phyloP scores from a whole-genome alignment of 2,797 vertebrate genomes.

The Emydoidea blandingii region DNA sequence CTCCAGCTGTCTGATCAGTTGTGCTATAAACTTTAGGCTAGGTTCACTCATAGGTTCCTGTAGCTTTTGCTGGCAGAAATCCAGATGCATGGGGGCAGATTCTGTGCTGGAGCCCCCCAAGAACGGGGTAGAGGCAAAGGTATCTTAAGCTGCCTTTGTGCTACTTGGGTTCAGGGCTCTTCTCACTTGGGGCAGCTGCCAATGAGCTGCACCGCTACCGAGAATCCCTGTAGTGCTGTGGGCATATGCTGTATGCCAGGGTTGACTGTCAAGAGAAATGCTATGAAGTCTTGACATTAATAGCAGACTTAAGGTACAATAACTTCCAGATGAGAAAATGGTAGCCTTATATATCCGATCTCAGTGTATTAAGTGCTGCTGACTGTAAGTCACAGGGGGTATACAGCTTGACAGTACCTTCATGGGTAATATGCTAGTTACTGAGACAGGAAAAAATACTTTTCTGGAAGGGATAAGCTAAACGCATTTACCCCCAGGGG shows the following conservation, averaged over 20 bases:
- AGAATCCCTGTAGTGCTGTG: not conserved
- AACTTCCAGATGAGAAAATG: too few species aligned
- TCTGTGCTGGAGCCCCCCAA: not conserved
- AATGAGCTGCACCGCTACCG: not conserved
- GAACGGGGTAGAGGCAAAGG: not conserved
- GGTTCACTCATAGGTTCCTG: not conserved
- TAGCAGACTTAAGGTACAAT: not conserved
- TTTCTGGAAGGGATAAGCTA: not conserved
- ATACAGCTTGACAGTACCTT: not conserved
- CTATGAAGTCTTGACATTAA: not conserved
- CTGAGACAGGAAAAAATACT: not conserved
- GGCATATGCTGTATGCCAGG: not conserved
- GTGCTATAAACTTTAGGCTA: not conserved
- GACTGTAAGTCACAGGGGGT: not conserved
- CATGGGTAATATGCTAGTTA: not conserved
- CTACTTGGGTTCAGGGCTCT: not conserved
- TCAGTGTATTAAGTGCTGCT: not conserved
- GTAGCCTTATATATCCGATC: too few species aligned
- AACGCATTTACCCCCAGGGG: too few species aligned
- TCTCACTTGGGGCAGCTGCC: not conserved
- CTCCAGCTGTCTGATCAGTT: not conserved
- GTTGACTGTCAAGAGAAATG: not conserved
- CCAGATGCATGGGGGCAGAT: not conserved
- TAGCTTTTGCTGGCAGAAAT: not conserved
- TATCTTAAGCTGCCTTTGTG: not conserved